A percentile compares a stretch with the other conserved stretches of the same genome.
Evolutionary conservation across 2,797 vertebrate genomes (phyloP).

Genomic region (Mallotus villosus): DNA sequence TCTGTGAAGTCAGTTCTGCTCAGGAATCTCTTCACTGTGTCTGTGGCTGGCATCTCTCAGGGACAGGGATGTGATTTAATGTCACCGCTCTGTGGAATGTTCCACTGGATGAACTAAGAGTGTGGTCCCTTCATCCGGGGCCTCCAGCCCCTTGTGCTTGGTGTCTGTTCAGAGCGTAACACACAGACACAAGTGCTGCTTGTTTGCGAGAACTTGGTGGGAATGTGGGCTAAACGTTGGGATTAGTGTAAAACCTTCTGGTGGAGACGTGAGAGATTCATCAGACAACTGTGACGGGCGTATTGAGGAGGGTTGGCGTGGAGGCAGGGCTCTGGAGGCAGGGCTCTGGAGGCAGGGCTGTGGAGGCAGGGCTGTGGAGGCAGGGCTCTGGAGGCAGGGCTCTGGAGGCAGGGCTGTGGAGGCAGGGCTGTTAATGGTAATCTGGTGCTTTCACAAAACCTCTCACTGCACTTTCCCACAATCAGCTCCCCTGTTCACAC

Average conservation of each 20-base stretch:
- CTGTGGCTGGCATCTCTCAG: slow-evolving; percentile 2
- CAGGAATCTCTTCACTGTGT: slow-evolving; percentile 10
- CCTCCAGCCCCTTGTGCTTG: background rate
- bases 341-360: slow-evolving; percentile 6
- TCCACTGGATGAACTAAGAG: slow-evolving; percentile 12
- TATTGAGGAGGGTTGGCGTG: slow-evolving; percentile 23
- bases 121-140: background rate
- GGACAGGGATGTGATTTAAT: slow-evolving; percentile 16
- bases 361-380: slow-evolving; percentile 6
- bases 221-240: background rate
- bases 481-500: slow-evolving; percentile 30
- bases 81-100: slow-evolving; percentile 18
- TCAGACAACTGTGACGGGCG: slow-evolving; percentile 21
- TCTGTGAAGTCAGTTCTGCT: background rate
- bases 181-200: background rate
- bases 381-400: slow-evolving; percentile 9
- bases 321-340: slow-evolving; percentile 13
- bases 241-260: background rate
- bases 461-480: slow-evolving; percentile 48
- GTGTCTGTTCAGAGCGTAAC: background rate
- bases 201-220: slow-evolving; percentile 3
- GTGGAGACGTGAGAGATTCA: background rate
- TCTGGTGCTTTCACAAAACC: slow-evolving; percentile 24
- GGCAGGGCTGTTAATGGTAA: slow-evolving; percentile 15
- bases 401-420: slow-evolving; percentile 10